Percentiles rank a stretch among this genome's conserved stretches.
These are phyloP conservation scores for Hippopotamyrus pictus DNA, from an alignment of 2,797 vertebrate genomes.

Conservation along the genomic window DNA sequence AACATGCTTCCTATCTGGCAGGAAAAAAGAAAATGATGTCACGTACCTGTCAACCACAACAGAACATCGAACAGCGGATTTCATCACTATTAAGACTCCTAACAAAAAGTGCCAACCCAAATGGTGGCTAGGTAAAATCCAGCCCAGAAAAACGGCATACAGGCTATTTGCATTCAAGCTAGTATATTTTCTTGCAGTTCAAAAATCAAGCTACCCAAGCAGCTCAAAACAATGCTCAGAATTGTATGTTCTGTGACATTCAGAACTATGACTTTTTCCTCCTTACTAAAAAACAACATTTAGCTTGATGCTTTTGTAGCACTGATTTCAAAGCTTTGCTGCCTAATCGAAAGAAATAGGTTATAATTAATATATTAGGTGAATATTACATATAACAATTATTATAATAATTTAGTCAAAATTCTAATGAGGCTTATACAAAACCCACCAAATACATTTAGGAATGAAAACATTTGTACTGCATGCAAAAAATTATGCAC, in stretches of 20 bases:
- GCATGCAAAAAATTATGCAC: neutral
- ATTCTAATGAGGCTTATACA: neutral
- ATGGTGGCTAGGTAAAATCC: neutral
- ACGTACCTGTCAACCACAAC: neutral
- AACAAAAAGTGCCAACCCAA: neutral
- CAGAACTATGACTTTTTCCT: neutral
- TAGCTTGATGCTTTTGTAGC: neutral
- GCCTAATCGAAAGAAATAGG: neutral
- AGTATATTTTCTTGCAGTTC: neutral
- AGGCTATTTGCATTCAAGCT: neutral
- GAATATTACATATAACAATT: neutral
- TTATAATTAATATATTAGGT: neutral
- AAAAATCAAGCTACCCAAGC: neutral
- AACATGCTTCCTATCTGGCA: slow-evolving; percentile 84
- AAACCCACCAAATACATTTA: neutral
- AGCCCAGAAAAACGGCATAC: neutral
- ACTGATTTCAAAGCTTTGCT: neutral
- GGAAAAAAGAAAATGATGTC: slow-evolving; percentile 29
- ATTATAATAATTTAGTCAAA: neutral
- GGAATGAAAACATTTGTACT: neutral
- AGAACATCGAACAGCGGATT: neutral
- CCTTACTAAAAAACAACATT: neutral
- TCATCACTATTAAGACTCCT: neutral
- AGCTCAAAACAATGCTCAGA: neutral
- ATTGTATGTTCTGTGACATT: neutral